A percentile compares a stretch with the other conserved stretches of the same genome.
Evolutionary conservation across 2,113 vertebrate genomes (phyloP).

Genomic region (Zosterops pallidus): DNA sequence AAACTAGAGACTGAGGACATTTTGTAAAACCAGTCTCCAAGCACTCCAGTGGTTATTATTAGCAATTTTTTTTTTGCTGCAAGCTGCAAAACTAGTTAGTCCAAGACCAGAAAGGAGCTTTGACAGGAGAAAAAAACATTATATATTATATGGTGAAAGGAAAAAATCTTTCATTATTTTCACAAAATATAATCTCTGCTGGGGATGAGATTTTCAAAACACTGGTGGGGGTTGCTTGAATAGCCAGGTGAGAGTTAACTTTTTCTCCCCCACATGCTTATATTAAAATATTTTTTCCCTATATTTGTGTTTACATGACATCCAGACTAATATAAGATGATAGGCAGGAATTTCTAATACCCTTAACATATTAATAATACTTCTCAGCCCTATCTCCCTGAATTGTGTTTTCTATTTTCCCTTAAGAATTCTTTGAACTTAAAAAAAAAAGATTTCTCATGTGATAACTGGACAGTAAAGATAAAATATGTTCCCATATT

Average conservation of each 20-base stretch:
- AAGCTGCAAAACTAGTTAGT: neutral
- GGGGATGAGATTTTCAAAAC: neutral
- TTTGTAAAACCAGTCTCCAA: neutral
- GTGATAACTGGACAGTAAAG: slow-evolving; percentile 13
- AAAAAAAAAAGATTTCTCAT: neutral
- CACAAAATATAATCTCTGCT: neutral
- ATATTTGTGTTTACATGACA: neutral
- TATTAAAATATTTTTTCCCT: neutral
- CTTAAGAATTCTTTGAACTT: neutral
- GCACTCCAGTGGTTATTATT: neutral
- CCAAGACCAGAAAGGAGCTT: neutral
- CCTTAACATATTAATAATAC: neutral
- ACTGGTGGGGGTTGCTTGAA: neutral
- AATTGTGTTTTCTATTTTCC: slow-evolving; percentile 4
- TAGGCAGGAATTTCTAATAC: neutral
- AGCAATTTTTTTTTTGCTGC: neutral
- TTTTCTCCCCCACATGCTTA: neutral
- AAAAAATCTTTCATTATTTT: neutral
- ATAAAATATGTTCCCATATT: slow-evolving; percentile 5
- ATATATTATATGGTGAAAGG: neutral
- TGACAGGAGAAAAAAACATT: neutral
- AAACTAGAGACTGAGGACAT: neutral
- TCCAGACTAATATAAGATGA: neutral
- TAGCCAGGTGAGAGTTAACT: neutral
- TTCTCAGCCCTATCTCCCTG: neutral